phyloP scores from a whole-genome alignment of 2,888 invertebrate species.

The Rhopalosiphum nymphaeae region DNA sequence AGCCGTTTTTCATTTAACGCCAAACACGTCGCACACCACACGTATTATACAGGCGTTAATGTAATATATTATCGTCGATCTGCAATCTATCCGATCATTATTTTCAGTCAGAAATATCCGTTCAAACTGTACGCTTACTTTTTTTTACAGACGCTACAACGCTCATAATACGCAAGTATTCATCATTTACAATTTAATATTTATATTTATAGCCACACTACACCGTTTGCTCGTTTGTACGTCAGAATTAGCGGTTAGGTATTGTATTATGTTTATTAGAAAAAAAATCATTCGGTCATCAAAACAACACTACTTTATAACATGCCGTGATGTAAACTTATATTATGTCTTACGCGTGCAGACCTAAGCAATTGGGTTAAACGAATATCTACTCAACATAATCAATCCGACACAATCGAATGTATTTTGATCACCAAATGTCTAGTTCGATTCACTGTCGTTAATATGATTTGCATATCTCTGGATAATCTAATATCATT shows the following conservation, averaged over 20 bases:
- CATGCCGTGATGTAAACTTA: background rate
- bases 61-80: background rate
- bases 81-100: background rate
- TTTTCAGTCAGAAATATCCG: background rate
- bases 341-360: background rate
- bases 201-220: background rate
- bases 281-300: background rate
- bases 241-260: background rate
- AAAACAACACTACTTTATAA: background rate
- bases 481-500: background rate
- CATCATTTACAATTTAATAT: background rate
- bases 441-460: background rate
- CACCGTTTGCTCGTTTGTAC: background rate
- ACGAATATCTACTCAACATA: background rate
- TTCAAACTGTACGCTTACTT: background rate
- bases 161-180: background rate
- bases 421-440: background rate
- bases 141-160: background rate
- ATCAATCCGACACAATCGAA: background rate
- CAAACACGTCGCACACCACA: background rate
- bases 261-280: background rate
- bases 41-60: background rate
- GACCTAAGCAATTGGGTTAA: background rate
- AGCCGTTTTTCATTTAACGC: background rate
- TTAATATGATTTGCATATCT: background rate